Conservation (phyloP, 2,797 vertebrate species). For the Sandelia bainsii region DNA sequence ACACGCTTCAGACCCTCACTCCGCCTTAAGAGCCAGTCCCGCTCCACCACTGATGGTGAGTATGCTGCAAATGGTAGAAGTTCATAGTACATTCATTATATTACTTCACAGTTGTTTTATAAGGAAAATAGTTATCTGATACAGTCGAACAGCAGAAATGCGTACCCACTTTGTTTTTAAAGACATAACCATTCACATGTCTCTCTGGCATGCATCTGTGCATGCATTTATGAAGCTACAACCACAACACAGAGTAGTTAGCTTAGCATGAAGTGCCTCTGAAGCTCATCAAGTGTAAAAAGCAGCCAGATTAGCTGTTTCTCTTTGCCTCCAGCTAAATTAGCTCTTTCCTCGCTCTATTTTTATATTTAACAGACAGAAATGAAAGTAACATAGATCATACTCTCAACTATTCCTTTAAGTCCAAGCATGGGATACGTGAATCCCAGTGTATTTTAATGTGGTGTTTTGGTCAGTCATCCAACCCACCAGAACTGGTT, state of each 20-base stretch:
- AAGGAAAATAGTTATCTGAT: background rate
- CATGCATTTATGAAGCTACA: background rate
- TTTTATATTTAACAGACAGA: background rate
- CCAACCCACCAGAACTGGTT: slow-evolving; percentile 36
- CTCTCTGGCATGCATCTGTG: no score
- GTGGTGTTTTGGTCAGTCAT: slow-evolving; percentile 3
- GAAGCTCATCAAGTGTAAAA: background rate
- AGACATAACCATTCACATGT: background rate
- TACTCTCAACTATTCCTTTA: background rate
- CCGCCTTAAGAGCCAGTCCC: slow-evolving; percentile 94
- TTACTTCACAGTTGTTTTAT: background rate
- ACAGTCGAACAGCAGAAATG: background rate
- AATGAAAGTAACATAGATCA: background rate
- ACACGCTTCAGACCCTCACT: slow-evolving; percentile 95
- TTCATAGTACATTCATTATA: background rate
- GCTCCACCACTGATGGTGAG: slow-evolving; percentile 91
- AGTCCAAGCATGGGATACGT: background rate
- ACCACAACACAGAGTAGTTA: background rate
- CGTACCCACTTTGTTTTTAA: background rate
- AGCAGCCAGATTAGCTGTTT: background rate
- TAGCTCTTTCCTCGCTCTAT: background rate
- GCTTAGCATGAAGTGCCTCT: background rate
- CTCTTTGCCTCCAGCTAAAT: background rate
- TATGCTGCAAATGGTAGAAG: background rate
- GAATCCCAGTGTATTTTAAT: slow-evolving; percentile 12